These are phyloP conservation scores for Drosophila pegasa DNA, from an alignment of 2,888 invertebrate genomes.

Conservation along the genomic window DNA sequence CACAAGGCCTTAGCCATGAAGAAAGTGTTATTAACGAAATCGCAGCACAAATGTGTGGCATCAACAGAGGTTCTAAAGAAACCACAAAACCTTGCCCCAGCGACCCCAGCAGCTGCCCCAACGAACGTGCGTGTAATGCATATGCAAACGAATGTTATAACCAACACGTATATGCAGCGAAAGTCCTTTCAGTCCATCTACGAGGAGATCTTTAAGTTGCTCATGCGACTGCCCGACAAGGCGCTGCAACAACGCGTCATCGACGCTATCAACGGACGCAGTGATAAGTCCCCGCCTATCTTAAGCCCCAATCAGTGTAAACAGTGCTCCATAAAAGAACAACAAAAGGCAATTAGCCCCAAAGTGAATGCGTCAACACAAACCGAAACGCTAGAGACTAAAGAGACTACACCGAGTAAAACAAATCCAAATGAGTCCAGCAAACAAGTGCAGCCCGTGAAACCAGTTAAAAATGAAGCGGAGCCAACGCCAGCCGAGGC, in stretches of 20 bases:
- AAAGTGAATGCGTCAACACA: constrained; percentile 58
- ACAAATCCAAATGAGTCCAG: neutral
- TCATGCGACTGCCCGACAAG: constrained; percentile 80
- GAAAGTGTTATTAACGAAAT: constrained; percentile 68
- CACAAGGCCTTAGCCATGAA: constrained; percentile 50
- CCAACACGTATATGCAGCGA: constrained; percentile 64
- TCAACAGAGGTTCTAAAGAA: constrained; percentile 34
- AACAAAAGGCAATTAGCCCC: constrained; percentile 30
- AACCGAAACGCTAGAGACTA: constrained; percentile 50
- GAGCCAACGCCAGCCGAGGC: neutral
- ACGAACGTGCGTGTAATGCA: constrained; percentile 29
- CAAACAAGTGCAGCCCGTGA: neutral
- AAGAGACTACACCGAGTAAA: constrained; percentile 10
- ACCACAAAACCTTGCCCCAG: constrained; percentile 16
- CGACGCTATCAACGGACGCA: constrained; percentile 79
- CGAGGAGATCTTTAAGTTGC: constrained; percentile 77
- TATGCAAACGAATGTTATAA: constrained; percentile 35
- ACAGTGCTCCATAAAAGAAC: constrained; percentile 39
- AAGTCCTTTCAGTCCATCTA: constrained; percentile 70
- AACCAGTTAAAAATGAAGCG: constrained; percentile 12
- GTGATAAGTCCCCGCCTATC: constrained; percentile 59
- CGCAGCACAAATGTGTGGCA: constrained; percentile 40
- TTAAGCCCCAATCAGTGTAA: constrained; percentile 47
- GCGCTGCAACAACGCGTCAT: constrained; percentile 79
- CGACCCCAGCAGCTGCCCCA: constrained; percentile 5